These are phyloP conservation scores for Carapus acus DNA, from an alignment of 2,797 vertebrate species.

Conservation along the genomic window DNA sequence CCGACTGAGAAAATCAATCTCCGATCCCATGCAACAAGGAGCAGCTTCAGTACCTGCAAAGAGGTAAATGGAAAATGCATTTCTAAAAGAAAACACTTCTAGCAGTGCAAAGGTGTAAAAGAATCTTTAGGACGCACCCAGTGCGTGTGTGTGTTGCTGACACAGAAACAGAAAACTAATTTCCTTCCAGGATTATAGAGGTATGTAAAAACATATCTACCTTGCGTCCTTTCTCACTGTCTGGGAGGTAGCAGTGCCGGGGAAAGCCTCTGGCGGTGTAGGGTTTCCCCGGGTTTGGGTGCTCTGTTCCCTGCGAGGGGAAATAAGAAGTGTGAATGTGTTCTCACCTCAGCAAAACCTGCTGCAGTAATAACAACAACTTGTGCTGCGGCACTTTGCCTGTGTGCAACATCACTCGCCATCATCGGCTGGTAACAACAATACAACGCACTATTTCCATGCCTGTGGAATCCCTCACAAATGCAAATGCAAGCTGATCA, in stretches of 20 bases:
- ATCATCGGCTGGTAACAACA: too few species aligned
- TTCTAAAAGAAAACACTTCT: too few species aligned
- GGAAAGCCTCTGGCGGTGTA: conserved; percentile 93
- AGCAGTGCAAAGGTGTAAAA: too few species aligned
- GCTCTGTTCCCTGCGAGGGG: conserved; percentile 81
- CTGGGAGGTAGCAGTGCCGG: conserved; percentile 92
- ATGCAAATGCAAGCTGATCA: too few species aligned
- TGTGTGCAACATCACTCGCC: too few species aligned
- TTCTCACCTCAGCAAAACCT: not conserved
- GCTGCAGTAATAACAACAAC: not conserved
- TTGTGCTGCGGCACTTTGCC: too few species aligned
- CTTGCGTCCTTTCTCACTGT: conserved; percentile 90
- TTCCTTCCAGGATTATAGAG: too few species aligned
- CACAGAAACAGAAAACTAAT: too few species aligned
- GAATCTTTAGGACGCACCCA: too few species aligned
- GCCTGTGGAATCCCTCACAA: too few species aligned
- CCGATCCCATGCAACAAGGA: conserved; percentile 90
- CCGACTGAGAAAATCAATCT: conserved; percentile 89
- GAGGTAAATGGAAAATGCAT: not conserved
- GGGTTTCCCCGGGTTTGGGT: conserved; percentile 87
- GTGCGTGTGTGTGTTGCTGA: too few species aligned
- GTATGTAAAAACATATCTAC: conserved; percentile 52
- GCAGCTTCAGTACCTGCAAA: conserved; percentile 80
- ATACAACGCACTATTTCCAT: too few species aligned
- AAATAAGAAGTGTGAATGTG: not conserved